Percentiles rank a stretch among this genome's conserved stretches.
phyloP scores from a whole-genome alignment of 2,888 invertebrate species.

The Ormyrus nitidulus region DNA sequence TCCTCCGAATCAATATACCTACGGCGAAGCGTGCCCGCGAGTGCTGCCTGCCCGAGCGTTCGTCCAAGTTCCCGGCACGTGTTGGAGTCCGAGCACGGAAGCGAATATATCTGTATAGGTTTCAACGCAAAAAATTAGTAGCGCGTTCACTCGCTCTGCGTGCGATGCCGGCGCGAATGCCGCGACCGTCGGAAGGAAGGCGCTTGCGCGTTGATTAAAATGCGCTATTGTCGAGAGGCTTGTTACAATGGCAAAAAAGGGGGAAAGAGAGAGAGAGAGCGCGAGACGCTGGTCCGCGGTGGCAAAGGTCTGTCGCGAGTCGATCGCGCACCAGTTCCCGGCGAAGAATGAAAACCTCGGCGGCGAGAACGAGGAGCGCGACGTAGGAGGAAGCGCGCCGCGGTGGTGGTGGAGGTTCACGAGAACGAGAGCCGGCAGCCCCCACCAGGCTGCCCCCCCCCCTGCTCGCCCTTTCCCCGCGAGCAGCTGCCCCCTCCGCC shows the following conservation, averaged over 20 bases:
- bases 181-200: background rate
- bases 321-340: conserved; percentile 19
- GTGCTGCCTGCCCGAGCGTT: background rate
- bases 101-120: background rate
- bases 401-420: background rate
- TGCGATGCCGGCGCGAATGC: background rate
- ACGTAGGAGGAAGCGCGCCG: conserved; percentile 29
- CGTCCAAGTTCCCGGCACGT: no score
- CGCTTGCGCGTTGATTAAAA: background rate
- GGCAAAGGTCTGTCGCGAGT: background rate
- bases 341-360: conserved; percentile 33
- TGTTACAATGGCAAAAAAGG: background rate
- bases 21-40: conserved; percentile 5
- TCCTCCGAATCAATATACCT: conserved; percentile 6
- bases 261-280: background rate
- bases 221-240: background rate
- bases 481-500: background rate
- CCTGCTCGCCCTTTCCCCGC: background rate
- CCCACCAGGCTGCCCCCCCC: background rate
- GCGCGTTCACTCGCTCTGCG: background rate
- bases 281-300: background rate
- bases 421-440: background rate
- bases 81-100: no score
- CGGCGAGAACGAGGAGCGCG: background rate
- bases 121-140: no score